Percentiles rank a stretch among this genome's conserved stretches.
Conservation (phyloP, 2,888 invertebrate genomes). For the Phymatocera aterrima region DNA sequence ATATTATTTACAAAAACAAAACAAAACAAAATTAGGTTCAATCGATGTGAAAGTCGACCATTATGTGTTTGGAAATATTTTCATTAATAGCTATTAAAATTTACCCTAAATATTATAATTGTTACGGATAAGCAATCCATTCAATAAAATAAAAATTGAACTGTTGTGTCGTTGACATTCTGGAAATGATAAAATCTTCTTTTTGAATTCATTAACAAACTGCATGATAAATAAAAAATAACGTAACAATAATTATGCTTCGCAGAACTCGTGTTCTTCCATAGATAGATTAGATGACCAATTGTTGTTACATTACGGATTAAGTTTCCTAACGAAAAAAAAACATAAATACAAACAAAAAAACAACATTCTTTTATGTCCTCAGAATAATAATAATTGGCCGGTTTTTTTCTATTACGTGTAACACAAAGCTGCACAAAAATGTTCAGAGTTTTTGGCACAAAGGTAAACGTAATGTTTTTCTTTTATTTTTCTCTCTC, state of each 20-base stretch:
- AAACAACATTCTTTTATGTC: too few relatives aligned
- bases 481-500: too few relatives aligned
- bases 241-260: background rate
- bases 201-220: background rate
- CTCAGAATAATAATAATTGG: background rate
- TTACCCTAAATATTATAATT: background rate
- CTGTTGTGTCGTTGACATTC: slow-evolving; percentile 11
- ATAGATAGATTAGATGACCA: background rate
- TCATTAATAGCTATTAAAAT: background rate
- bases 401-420: background rate
- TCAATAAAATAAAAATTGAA: background rate
- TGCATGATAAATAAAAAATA: background rate
- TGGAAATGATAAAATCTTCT: slow-evolving; percentile 8
- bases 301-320: background rate
- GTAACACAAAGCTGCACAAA: slow-evolving; percentile 4
- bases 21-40: too few relatives aligned
- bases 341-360: background rate
- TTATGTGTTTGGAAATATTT: too few relatives aligned
- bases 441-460: slow-evolving; percentile 59
- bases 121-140: too few relatives aligned
- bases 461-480: slow-evolving; percentile 59
- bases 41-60: background rate
- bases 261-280: background rate
- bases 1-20: slow-evolving; percentile 1
- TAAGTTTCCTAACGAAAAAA: background rate